Base-by-base conservation (phyloP, 2,113 vertebrate species). In the Cichladusa arquata region DNA sequence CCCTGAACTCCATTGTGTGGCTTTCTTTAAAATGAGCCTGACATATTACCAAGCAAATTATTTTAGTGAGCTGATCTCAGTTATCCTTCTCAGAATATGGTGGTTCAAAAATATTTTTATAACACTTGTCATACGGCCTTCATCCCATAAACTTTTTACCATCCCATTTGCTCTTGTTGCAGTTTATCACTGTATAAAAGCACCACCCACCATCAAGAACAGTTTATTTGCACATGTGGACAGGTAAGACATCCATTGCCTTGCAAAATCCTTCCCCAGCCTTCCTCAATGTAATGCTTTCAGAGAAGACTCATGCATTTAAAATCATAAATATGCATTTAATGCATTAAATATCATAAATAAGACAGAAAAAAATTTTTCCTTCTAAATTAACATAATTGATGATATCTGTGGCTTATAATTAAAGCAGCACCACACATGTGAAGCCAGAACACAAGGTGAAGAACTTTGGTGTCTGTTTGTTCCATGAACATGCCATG, bases 141-240 rank as follows among this genome's bases (percentile, higher is more conserved):
- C 70, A 58, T 58, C 16, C 5, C n/a, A 44, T 9, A 4, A 76
- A 66, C 0, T 0, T 26, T 72, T 77, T 23, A 6, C 19, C 5
- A 66, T 50, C 3, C 7, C 9, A 34, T 48, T 53, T 79, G 8
- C 3, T 64, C 13, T 38, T 33, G 12, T 22, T 5, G 1, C 22
- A 38, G 6, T 31, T 95, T 58, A 19, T 38, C 38, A n/a, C 28
- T 36, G 6, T 28, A 20, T 26, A 42, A 57, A 33, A 78, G 22
- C 17, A n/a, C 4, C 12, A 54, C 11, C 3, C 19, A 78, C 9
- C 6, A 67, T 11, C 9, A n/a, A 38, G 12, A 40, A 12, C 14
- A 14, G 9, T 33, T 62, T 67, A 29, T 58, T 77, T 44, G 23
- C 10, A 34, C 26, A 34, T 5, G 8, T 12, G 77, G 15, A 19